Percentiles rank a stretch among this genome's conserved stretches.
Evolutionary conservation across 2,888 invertebrate genomes (phyloP).

Genomic region (Lapara coniferarum): DNA sequence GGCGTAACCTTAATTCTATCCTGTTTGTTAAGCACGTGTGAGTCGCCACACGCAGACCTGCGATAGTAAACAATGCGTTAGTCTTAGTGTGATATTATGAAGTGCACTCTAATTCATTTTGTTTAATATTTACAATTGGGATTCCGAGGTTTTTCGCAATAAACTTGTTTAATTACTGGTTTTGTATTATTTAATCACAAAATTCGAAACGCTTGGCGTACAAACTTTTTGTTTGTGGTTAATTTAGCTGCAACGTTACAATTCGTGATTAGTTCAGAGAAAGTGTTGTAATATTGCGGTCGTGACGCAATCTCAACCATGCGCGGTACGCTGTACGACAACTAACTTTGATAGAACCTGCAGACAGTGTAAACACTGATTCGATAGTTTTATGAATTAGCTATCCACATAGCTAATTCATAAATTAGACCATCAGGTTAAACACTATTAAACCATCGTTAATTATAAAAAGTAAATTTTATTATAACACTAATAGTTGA

Average conservation of each 20-base stretch:
- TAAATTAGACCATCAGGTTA: too few relatives aligned
- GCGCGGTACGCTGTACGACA: conserved; percentile 39
- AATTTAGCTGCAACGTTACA: conserved; percentile 43
- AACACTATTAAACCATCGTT: too few relatives aligned
- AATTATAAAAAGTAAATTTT: too few relatives aligned
- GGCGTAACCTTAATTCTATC: too few relatives aligned
- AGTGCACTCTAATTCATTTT: background rate
- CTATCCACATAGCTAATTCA: too few relatives aligned
- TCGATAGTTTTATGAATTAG: too few relatives aligned
- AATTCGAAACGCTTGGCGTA: conserved; percentile 23
- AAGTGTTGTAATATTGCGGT: conserved; percentile 50
- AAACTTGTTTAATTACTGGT: conserved; percentile 10
- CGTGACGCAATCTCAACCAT: conserved; percentile 45
- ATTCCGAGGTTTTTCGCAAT: background rate
- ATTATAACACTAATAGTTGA: too few relatives aligned
- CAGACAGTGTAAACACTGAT: background rate
- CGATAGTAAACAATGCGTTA: too few relatives aligned
- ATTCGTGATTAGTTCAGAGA: conserved; percentile 52
- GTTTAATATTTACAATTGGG: background rate
- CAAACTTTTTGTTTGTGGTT: conserved; percentile 33
- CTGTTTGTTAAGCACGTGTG: background rate
- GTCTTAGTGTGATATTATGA: background rate
- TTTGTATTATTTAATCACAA: conserved; percentile 13
- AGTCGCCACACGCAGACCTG: background rate
- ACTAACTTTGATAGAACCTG: conserved; percentile 13